Base-by-base conservation (phyloP, 2,797 vertebrate genomes). In the Falco cherrug region DNA sequence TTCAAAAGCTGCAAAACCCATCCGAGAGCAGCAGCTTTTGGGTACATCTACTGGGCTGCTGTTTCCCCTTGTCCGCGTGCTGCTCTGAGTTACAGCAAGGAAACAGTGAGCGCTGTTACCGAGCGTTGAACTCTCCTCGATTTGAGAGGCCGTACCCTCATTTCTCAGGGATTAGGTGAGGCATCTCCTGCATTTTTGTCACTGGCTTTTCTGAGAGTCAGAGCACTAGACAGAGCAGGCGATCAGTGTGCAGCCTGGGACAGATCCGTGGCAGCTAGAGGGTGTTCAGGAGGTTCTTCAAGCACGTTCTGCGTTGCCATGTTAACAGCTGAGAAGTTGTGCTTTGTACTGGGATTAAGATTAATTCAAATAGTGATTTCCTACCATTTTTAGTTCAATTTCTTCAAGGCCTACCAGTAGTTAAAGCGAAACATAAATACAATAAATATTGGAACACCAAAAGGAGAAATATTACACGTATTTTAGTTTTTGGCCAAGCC, bases 61-160 rank as follows among this genome's bases (percentile, higher is more conserved):
- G 13, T 47, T 80, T 67, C 37, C 39, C 33, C 10, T 26, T 5
- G 0, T 8, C 48, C 85, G 43, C 59, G 9, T 14, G 20, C n/a
- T 85, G 43, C 63, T 84, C 75, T 28, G 11, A 10, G 53, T 60
- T 33, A 60, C 63, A 39, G 56, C 33, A 5, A 22, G 53, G 43
- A 21, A 70, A 48, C 11, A 8, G 51, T 0, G 1, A 79, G 35
- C 0, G 0, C 25, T 3, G 1, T 3, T 37, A 5, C 1, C 14
- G 26, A 51, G 28, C 47, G 16, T 41, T 12, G 33, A 15, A 2
- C 31, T 64, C 29, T n/a, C 28, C 69, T 73, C 7, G 0, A 19
- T 53, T 16, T 41, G 77, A 78, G 53, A 39, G 13, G 10, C 47
- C 0, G 0, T 39, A 31, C 80, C 35, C 33, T 81, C 25, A 13